Evolutionary conservation across 2,888 invertebrate species (phyloP).

Genomic region (Drosophila suboccidentalis): DNA sequence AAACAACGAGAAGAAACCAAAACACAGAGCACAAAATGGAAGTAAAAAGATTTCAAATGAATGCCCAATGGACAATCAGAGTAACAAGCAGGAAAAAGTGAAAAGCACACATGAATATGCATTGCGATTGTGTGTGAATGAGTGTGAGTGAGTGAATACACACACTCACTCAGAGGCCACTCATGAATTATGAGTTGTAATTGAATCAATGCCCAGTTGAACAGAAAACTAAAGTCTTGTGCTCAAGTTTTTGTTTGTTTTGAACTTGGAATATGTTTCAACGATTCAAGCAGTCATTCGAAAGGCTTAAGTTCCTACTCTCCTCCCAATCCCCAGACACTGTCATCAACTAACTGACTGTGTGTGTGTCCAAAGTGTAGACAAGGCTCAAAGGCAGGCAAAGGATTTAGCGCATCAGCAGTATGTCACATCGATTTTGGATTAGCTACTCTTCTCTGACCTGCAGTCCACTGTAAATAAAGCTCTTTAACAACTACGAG

Average conservation of each 20-base stretch:
- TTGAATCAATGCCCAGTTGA: slow-evolving; percentile 60
- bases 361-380: slow-evolving; percentile 11
- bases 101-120: slow-evolving; percentile 58
- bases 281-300: slow-evolving; percentile 27
- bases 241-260: slow-evolving; percentile 15
- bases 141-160: slow-evolving; percentile 44
- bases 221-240: slow-evolving; percentile 14
- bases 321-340: slow-evolving; percentile 11
- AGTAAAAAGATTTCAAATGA: slow-evolving; percentile 60
- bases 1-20: slow-evolving; percentile 15
- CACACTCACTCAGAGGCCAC: slow-evolving; percentile 38
- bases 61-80: slow-evolving; percentile 77
- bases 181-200: slow-evolving; percentile 78
- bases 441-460: slow-evolving; percentile 12
- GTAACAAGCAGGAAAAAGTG: slow-evolving; percentile 37
- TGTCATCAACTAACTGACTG: slow-evolving; percentile 27
- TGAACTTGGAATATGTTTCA: slow-evolving; percentile 16
- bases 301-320: slow-evolving; percentile 14
- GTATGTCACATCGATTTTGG: slow-evolving; percentile 20
- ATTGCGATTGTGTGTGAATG: slow-evolving; percentile 33
- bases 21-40: slow-evolving; percentile 32
- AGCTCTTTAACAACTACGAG: slow-evolving; percentile 1
- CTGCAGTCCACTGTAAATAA: slow-evolving; percentile 6
- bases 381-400: slow-evolving; percentile 11
- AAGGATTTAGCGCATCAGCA: slow-evolving; percentile 18